phyloP scores from a whole-genome alignment of 2,113 vertebrate species.

The Uropsilus gracilis region DNA sequence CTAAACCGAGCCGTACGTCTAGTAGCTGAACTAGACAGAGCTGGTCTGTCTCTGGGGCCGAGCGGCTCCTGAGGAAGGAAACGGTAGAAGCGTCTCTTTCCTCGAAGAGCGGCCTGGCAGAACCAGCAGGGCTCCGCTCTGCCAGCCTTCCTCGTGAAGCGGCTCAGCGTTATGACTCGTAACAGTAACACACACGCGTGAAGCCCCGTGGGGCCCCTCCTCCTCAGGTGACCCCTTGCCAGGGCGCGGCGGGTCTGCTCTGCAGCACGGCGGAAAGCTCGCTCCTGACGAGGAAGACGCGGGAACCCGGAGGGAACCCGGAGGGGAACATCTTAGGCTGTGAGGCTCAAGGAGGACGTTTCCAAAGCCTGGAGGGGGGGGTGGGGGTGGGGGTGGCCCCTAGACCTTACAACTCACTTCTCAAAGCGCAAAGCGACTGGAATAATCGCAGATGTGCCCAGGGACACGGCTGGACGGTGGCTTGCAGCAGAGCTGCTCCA shows the following conservation, averaged over 20 bases:
- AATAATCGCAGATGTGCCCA: neutral
- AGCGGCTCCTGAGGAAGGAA: neutral
- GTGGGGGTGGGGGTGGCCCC: too few relatives aligned
- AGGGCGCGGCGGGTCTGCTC: neutral
- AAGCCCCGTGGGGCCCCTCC: conserved; percentile 39
- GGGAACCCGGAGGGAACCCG: neutral
- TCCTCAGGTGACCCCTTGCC: conserved; percentile 24
- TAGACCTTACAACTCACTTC: conserved; percentile 10
- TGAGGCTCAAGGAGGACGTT: conserved; percentile 49
- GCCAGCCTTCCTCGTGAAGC: neutral
- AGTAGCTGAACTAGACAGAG: neutral
- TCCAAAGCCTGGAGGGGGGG: too few relatives aligned
- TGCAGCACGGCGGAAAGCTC: neutral
- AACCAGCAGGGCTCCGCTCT: neutral
- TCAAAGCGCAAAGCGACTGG: conserved; percentile 38
- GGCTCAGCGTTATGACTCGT: neutral
- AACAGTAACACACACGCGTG: conserved; percentile 27
- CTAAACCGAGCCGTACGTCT: neutral
- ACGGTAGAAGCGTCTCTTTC: neutral
- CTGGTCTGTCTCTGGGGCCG: neutral
- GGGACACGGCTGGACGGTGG: neutral
- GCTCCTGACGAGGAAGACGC: neutral
- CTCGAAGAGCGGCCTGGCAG: neutral
- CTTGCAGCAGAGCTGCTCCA: neutral
- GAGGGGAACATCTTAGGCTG: neutral